Evolutionary conservation across 2,797 vertebrate genomes (phyloP).

Genomic region (Brachyrhaphis roseni): DNA sequence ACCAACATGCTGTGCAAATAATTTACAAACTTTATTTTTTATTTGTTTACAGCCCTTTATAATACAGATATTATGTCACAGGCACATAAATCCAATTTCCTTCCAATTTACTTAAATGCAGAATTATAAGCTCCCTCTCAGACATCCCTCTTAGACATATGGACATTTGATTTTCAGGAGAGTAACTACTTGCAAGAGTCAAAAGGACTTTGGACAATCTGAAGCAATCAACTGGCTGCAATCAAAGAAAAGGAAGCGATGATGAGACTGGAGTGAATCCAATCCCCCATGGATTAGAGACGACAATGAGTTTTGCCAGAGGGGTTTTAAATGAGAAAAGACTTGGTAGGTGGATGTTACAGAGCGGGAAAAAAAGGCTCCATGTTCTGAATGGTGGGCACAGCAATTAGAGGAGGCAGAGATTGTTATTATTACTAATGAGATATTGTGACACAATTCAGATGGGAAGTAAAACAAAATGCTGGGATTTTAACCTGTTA

Average conservation of each 20-base stretch:
- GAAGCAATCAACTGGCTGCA: slow-evolving; percentile 58
- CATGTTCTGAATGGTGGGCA: slow-evolving; percentile 24
- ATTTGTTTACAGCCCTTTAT: background rate
- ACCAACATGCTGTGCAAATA: background rate
- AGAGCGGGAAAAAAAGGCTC: slow-evolving; percentile 4
- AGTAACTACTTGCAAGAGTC: slow-evolving; percentile 46
- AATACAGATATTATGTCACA: background rate
- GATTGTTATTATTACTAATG: slow-evolving; percentile 16
- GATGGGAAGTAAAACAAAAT: slow-evolving; percentile 1
- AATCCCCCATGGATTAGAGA: slow-evolving; percentile 69
- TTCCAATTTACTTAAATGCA: slow-evolving; percentile 41
- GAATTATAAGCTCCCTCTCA: slow-evolving; percentile 16
- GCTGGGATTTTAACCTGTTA: slow-evolving; percentile 13
- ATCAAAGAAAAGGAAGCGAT: slow-evolving; percentile 59
- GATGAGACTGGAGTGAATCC: slow-evolving; percentile 63
- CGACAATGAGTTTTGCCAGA: slow-evolving; percentile 57
- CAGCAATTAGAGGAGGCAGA: slow-evolving; percentile 37
- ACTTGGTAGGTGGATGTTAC: slow-evolving; percentile 39
- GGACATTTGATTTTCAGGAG: slow-evolving; percentile 54
- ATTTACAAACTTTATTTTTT: background rate
- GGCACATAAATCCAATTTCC: slow-evolving; percentile 3
- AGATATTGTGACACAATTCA: slow-evolving; percentile 23
- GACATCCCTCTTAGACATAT: slow-evolving; percentile 51
- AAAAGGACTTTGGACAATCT: slow-evolving; percentile 49
- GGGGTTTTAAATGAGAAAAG: slow-evolving; percentile 50